Conservation (phyloP, 2,797 vertebrate genomes). For the Petrocephalus sullivani region DNA sequence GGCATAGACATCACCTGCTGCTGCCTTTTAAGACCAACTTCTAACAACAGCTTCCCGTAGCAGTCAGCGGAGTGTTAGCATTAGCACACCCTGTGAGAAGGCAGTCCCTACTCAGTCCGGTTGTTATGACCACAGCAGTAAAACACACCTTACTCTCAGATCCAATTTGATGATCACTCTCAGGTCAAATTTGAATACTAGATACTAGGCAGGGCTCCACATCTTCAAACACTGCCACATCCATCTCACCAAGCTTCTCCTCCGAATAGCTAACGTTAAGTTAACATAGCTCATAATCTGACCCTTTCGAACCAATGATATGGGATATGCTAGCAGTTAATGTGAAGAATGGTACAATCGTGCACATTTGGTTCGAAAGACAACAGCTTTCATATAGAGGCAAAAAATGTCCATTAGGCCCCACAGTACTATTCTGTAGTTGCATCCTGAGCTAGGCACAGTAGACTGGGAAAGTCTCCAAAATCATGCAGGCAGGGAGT, state of each 20-base stretch:
- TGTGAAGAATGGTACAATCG: neutral
- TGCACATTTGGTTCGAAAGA: neutral
- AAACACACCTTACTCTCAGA: neutral
- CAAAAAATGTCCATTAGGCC: neutral
- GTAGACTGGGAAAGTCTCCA: neutral
- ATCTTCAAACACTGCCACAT: neutral
- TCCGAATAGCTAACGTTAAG: neutral
- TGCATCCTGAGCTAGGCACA: neutral
- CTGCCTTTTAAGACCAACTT: neutral
- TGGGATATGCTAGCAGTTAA: neutral
- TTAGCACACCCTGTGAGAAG: neutral
- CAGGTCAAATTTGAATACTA: neutral
- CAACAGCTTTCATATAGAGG: neutral
- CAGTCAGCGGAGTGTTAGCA: neutral
- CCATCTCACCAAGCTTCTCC: neutral
- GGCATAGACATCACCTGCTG: neutral
- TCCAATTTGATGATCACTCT: conserved; percentile 10
- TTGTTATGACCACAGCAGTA: neutral
- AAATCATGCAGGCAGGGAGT: neutral
- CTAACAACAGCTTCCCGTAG: neutral
- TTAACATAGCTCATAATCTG: neutral
- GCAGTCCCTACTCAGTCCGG: neutral
- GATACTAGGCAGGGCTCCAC: neutral
- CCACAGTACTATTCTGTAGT: neutral
- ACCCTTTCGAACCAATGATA: neutral